Percentiles rank a stretch among this genome's conserved stretches.
phyloP scores from a whole-genome alignment of 2,888 invertebrate species.

The Tanaodytes sp. region DNA sequence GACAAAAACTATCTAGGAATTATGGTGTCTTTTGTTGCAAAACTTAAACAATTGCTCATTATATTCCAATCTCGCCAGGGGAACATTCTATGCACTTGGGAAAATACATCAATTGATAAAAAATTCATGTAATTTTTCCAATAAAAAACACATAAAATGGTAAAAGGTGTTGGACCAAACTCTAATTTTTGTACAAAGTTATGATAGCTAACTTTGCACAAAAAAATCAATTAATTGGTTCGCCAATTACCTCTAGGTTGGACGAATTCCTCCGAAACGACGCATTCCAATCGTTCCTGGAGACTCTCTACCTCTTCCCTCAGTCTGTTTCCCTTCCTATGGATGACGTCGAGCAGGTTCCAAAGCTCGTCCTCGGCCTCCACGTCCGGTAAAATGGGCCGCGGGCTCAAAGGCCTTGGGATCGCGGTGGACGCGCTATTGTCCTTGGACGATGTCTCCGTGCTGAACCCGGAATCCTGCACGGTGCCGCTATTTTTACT shows the following conservation, averaged over 20 bases:
- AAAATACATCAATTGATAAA: too few relatives aligned
- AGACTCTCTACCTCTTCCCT: constrained; percentile 82
- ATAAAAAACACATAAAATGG: too few relatives aligned
- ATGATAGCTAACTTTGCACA: too few relatives aligned
- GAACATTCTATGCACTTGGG: too few relatives aligned
- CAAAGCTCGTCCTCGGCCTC: constrained; percentile 86
- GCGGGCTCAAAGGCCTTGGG: constrained; percentile 68
- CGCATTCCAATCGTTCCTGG: constrained; percentile 74
- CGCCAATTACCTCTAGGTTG: constrained; percentile 56
- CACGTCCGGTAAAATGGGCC: constrained; percentile 65
- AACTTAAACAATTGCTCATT: too few relatives aligned
- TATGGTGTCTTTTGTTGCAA: too few relatives aligned
- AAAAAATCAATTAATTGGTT: too few relatives aligned
- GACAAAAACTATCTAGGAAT: too few relatives aligned
- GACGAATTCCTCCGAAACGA: constrained; percentile 66
- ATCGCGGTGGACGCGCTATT: constrained; percentile 80
- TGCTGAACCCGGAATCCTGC: constrained; percentile 91
- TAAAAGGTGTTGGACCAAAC: too few relatives aligned
- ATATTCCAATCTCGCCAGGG: too few relatives aligned
- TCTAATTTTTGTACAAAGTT: too few relatives aligned
- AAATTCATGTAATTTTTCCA: too few relatives aligned
- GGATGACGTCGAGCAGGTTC: constrained; percentile 89
- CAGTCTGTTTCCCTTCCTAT: constrained; percentile 82
- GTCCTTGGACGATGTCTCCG: constrained; percentile 88
- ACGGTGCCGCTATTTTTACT: constrained; percentile 79